phyloP scores from a whole-genome alignment of 1,140 invertebrate genomes.

The Pseudachorutes palmiensis region DNA sequence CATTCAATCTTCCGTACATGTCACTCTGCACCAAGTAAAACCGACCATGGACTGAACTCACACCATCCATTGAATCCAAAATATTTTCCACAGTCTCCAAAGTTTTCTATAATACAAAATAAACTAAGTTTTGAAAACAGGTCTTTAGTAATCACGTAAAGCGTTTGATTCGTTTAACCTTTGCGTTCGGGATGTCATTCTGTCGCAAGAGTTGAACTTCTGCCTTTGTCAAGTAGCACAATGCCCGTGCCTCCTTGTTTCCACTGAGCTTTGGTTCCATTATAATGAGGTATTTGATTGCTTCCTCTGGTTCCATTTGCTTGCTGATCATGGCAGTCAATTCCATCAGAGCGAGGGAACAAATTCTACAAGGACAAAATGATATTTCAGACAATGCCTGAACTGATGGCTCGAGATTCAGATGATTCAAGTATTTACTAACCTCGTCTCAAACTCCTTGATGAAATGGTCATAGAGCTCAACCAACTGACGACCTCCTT shows the following conservation, averaged over 20 bases:
- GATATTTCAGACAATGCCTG: too few relatives aligned
- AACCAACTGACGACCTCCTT: conserved; percentile 67
- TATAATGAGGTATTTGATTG: conserved; percentile 75
- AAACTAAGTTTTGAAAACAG: conserved; percentile 13
- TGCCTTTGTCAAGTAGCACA: conserved; percentile 76
- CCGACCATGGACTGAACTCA: conserved; percentile 85
- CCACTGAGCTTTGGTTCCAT: conserved; percentile 78
- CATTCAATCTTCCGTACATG: conserved; percentile 55
- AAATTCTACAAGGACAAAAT: conserved; percentile 63
- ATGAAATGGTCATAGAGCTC: conserved; percentile 87
- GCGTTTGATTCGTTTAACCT: conserved; percentile 44
- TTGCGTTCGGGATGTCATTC: conserved; percentile 70
- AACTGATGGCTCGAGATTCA: neutral
- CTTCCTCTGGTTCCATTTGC: conserved; percentile 71
- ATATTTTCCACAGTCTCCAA: conserved; percentile 82
- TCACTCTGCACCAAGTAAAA: conserved; percentile 92
- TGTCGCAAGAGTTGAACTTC: conserved; percentile 73
- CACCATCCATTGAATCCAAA: conserved; percentile 79
- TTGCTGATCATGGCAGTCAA: conserved; percentile 69
- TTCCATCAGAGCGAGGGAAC: conserved; percentile 83
- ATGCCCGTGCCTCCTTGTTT: conserved; percentile 72
- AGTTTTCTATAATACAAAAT: conserved; percentile 53
- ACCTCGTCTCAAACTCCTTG: conserved; percentile 91
- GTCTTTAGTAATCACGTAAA: neutral
- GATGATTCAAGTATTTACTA: conserved; percentile 28